Evolutionary conservation across 1,140 invertebrate species (phyloP).

Genomic region (Leptoteleia sp.): DNA sequence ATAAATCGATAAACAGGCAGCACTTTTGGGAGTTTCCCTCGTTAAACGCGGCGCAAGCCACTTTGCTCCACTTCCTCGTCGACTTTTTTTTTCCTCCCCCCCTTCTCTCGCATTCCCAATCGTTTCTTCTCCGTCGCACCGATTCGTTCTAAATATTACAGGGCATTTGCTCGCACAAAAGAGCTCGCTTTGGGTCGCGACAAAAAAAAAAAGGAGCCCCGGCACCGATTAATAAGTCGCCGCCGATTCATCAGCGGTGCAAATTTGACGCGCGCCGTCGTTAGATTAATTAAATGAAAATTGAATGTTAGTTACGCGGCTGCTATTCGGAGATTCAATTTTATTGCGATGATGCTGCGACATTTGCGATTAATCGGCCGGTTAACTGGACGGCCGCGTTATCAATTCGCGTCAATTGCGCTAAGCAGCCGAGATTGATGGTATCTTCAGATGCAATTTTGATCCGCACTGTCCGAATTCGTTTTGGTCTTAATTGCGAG

Average conservation of each 20-base stretch:
- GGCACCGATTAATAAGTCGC: slow-evolving; percentile 40
- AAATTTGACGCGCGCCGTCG: slow-evolving; percentile 30
- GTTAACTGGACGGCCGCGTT: slow-evolving; percentile 20
- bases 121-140: too few species aligned
- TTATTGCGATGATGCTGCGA: slow-evolving; percentile 25
- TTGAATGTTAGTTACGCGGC: slow-evolving; percentile 45
- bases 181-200: too few species aligned
- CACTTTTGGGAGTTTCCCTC: slow-evolving; percentile 73
- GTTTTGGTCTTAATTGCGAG: slow-evolving; percentile 13
- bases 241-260: neutral
- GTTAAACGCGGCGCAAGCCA: slow-evolving; percentile 71
- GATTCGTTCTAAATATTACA: too few species aligned
- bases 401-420: slow-evolving; percentile 23
- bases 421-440: slow-evolving; percentile 35
- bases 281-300: slow-evolving; percentile 60
- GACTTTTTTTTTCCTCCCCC: neutral
- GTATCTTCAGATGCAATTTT: slow-evolving; percentile 34
- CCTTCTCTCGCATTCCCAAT: too few species aligned
- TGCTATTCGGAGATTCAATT: slow-evolving; percentile 32
- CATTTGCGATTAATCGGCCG: slow-evolving; percentile 41
- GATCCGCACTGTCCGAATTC: slow-evolving; percentile 13
- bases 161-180: too few species aligned
- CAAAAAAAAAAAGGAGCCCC: too few species aligned
- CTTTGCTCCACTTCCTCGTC: slow-evolving; percentile 67
- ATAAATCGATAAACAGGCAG: slow-evolving; percentile 71